Percentiles rank a stretch among this genome's conserved stretches.
phyloP scores from a whole-genome alignment of 2,797 vertebrate genomes.

The Echiichthys vipera region DNA sequence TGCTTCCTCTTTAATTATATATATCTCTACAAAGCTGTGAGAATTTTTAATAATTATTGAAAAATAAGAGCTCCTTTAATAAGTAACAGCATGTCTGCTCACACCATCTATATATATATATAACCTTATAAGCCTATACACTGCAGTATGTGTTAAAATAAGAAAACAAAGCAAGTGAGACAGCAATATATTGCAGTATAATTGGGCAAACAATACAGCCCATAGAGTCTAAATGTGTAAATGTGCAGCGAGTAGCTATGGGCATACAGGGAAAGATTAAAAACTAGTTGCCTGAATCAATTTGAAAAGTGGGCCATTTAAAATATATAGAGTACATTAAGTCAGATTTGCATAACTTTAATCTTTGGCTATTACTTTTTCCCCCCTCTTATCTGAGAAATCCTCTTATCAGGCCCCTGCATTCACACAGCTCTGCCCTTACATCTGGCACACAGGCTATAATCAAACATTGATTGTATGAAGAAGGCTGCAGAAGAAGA shows the following conservation, averaged over 20 bases:
- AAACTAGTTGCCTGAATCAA: slow-evolving; percentile 54
- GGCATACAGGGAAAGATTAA: slow-evolving; percentile 46
- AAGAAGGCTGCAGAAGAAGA: slow-evolving; percentile 89
- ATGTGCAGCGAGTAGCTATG: slow-evolving; percentile 40
- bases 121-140: slow-evolving; percentile 7
- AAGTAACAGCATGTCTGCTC: slow-evolving; percentile 68
- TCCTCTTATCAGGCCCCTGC: slow-evolving; percentile 72
- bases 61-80: slow-evolving; percentile 45
- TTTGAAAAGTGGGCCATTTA: slow-evolving; percentile 64
- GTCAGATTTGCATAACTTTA: slow-evolving; percentile 74
- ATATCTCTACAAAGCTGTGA: not conserved
- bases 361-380: slow-evolving; percentile 68
- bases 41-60: slow-evolving; percentile 20
- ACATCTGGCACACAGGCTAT: slow-evolving; percentile 66
- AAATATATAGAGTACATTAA: slow-evolving; percentile 62
- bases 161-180: slow-evolving; percentile 35
- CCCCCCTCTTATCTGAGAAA: slow-evolving; percentile 70
- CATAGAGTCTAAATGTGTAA: slow-evolving; percentile 23
- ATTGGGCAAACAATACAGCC: slow-evolving; percentile 40
- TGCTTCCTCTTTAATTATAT: not conserved
- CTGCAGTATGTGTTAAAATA: slow-evolving; percentile 21
- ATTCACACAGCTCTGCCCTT: slow-evolving; percentile 65
- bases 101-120: slow-evolving; percentile 26
- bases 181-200: slow-evolving; percentile 24
- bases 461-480: slow-evolving; percentile 74